Conservation (phyloP, 2,113 vertebrate species). For the Tachysurus vachellii region DNA sequence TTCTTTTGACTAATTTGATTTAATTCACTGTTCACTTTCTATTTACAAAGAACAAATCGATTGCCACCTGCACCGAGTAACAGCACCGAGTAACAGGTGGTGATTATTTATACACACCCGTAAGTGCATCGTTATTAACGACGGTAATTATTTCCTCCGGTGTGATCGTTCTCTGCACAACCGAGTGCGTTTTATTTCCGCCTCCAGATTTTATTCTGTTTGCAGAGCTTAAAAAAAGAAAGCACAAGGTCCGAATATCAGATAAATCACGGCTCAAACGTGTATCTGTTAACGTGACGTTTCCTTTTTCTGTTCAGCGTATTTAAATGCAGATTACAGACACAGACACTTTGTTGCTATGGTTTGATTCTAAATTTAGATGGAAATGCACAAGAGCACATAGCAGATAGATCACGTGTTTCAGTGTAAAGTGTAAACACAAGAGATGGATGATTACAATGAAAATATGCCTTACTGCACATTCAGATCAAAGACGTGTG, state of each 20-base stretch:
- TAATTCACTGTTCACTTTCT: neutral
- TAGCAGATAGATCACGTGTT: neutral
- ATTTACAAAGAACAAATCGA: too few species aligned
- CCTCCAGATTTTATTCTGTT: neutral
- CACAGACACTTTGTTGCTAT: neutral
- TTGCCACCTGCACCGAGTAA: too few species aligned
- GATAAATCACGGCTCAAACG: too few species aligned
- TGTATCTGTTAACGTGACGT: neutral
- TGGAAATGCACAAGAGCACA: neutral
- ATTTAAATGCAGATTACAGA: neutral
- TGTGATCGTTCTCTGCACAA: neutral
- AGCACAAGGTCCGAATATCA: neutral
- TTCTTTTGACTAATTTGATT: neutral
- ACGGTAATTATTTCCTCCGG: neutral
- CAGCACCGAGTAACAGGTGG: too few species aligned
- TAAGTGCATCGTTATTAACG: too few species aligned
- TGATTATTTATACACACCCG: too few species aligned
- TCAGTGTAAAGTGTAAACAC: neutral
- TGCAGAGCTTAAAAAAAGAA: neutral
- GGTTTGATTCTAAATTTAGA: conserved; percentile 11
- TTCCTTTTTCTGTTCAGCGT: neutral
- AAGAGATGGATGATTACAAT: neutral
- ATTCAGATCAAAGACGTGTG: neutral
- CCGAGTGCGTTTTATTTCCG: neutral
- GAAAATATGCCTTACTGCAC: neutral